Evolutionary conservation across 2,113 vertebrate genomes (phyloP).

Genomic region (Trichomycterus rosablanca): DNA sequence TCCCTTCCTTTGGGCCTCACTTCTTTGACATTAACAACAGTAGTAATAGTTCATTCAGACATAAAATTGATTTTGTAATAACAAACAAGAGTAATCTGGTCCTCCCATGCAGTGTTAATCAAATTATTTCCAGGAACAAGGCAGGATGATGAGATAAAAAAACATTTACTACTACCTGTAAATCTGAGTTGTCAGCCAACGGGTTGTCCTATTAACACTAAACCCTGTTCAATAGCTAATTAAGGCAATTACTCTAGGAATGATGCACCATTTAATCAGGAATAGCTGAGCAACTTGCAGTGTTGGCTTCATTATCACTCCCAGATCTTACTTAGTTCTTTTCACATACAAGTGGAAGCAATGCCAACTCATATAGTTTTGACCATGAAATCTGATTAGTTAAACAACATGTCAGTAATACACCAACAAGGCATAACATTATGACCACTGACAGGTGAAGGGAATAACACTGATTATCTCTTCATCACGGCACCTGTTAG

Average conservation of each 20-base stretch:
- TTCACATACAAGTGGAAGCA: neutral
- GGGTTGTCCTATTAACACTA: slow-evolving; percentile 84
- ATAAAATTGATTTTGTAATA: slow-evolving; percentile 99
- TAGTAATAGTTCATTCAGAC: slow-evolving; percentile 79
- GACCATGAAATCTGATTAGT: no score
- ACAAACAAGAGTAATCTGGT: slow-evolving; percentile 85
- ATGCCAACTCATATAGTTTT: neutral
- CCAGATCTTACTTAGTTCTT: slow-evolving; percentile 37
- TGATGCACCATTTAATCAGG: slow-evolving; percentile 76
- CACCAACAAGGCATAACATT: no score
- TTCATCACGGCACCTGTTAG: no score
- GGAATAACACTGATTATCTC: no score
- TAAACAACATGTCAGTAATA: no score
- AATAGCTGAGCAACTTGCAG: slow-evolving; percentile 66
- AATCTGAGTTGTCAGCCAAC: slow-evolving; percentile 83
- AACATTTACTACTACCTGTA: slow-evolving; percentile 86
- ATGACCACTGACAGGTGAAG: no score
- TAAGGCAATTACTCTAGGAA: slow-evolving; percentile 86
- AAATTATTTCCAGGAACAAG: slow-evolving; percentile 91
- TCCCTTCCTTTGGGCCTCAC: slow-evolving; percentile 37
- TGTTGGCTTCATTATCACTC: slow-evolving; percentile 68
- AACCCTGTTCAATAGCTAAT: slow-evolving; percentile 90
- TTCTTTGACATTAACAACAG: slow-evolving; percentile 66
- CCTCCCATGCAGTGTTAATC: slow-evolving; percentile 84
- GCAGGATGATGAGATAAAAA: slow-evolving; percentile 82